Evolutionary conservation across 2,113 vertebrate genomes (phyloP), one percentile per base, ranked within the genome.

Genomic region (Aptenodytes forsteri): DNA sequence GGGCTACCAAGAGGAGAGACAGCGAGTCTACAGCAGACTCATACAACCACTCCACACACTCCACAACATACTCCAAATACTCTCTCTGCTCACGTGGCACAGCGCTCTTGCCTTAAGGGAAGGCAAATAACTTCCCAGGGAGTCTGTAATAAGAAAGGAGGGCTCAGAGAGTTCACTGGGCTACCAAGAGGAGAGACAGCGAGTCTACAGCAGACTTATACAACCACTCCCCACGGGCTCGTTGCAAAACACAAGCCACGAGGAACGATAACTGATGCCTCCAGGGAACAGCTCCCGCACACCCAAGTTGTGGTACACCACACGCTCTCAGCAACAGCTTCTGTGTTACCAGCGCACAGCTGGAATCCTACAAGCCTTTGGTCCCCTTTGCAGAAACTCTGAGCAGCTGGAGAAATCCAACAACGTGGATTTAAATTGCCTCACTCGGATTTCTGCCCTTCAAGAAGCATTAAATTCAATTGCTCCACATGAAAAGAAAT

Each of bases 321-420:
- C 0, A 0, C 2, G 4, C 58, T 40, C 46, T 36, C 78, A 42
- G 70, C 50, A 14, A 10, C 56, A n/a, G 50, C 42, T 50, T 10
- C 38, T 25, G 25, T 4, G 20, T 4, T 13, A 17, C 56, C 50
- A 36, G 3, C 4, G 2, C 40, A 5, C 42, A 34, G 65, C 42
- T 49, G n/a, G 56, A 36, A 61, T 5, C 46, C n/a, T 32, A 2
- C 46, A 26, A 10, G 14, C 2, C 56, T 32, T 25, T 10, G 13
- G 9, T 26, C 6, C 8, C 17, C 64, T 29, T 2, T 10, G 23
- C 14, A 83, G 62, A 11, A 79, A 44, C 38, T 44, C 65, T 8
- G 52, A 83, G 81, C 15, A 59, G 90, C 58, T 83, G 67, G 11
- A 83, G 34, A 32, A 87, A 59, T 17, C 30, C 62, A 62, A 65